phyloP scores from a whole-genome alignment of 2,113 vertebrate genomes.

The Paradisaea rubra region DNA sequence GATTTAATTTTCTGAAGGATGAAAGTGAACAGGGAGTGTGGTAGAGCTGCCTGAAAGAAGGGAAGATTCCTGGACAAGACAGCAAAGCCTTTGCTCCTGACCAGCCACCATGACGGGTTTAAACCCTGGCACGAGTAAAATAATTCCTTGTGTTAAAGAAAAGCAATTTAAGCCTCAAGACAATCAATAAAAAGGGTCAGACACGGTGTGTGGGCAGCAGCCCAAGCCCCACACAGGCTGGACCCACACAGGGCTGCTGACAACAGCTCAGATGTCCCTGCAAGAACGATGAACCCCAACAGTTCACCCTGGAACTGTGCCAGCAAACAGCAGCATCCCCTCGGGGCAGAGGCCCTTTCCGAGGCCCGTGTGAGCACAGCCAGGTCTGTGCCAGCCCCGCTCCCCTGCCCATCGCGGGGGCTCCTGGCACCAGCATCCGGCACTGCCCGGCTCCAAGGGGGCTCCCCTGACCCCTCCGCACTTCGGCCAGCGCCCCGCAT shows the following conservation, averaged over 20 bases:
- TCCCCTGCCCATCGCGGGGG: neutral
- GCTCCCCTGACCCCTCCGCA: neutral
- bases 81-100: neutral
- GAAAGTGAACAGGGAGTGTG: neutral
- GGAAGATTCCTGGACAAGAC: neutral
- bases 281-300: fast-evolving
- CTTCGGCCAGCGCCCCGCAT: neutral
- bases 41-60: neutral
- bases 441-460: neutral
- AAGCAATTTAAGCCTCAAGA: neutral
- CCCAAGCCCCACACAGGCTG: neutral
- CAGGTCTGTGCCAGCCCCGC: neutral
- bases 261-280: neutral
- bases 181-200: too few relatives aligned
- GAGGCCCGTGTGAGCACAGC: neutral
- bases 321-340: neutral
- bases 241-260: fast-evolving
- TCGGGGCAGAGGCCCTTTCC: neutral
- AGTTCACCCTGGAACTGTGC: neutral
- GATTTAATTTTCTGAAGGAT: neutral
- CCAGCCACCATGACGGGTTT: neutral
- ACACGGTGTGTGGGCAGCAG: fast-evolving
- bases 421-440: neutral
- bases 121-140: neutral
- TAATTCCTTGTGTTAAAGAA: neutral